Percentiles rank a stretch among this genome's conserved stretches.
Conservation (phyloP, 2,113 vertebrate species). For the Microcebus ravelobensis region DNA sequence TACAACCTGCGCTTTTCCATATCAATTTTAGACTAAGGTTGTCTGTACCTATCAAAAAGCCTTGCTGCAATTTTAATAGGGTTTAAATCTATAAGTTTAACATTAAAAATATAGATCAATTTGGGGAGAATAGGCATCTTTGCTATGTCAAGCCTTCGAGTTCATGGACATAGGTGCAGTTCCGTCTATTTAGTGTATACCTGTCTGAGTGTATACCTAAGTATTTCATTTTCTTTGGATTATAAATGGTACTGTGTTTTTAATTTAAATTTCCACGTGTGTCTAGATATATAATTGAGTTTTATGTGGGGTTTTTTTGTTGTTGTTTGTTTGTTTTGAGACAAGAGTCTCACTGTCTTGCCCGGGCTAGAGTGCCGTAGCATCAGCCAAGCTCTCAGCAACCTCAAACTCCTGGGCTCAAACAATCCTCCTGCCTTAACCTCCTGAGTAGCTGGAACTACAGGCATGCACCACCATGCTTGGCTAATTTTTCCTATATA, state of each 20-base stretch:
- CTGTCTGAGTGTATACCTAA: neutral
- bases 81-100: neutral
- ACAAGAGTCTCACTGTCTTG: too few relatives aligned
- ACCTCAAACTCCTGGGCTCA: too few relatives aligned
- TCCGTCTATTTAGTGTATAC: neutral
- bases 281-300: neutral
- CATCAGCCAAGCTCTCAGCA: too few relatives aligned
- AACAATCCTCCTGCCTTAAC: too few relatives aligned
- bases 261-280: neutral
- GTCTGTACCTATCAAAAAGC: neutral
- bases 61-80: neutral
- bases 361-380: too few relatives aligned
- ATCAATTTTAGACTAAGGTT: neutral
- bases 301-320: neutral
- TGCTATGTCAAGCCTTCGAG: neutral
- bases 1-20: neutral
- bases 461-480: too few relatives aligned
- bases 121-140: neutral
- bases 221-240: neutral
- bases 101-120: neutral
- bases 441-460: too few relatives aligned
- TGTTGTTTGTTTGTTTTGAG: too few relatives aligned
- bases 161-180: neutral
- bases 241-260: neutral
- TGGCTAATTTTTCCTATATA: too few relatives aligned